Conservation (phyloP, 2,888 invertebrate species). For the Drepanosiphum platanoidis region DNA sequence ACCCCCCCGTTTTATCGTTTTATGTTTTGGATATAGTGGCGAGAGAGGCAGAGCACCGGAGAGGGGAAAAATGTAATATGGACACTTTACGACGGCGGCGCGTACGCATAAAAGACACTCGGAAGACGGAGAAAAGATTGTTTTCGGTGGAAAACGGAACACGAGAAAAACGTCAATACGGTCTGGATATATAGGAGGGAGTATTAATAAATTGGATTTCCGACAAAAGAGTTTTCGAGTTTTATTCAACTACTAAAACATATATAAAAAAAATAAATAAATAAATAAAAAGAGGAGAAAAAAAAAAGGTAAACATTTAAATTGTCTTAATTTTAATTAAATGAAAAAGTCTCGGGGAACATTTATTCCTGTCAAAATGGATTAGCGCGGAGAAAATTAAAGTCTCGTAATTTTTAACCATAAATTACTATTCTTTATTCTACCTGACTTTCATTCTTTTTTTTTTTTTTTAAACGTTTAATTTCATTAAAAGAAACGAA, state of each 20-base stretch:
- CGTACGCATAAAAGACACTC: slow-evolving; percentile 51
- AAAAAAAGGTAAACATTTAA: no score
- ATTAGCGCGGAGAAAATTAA: slow-evolving; percentile 52
- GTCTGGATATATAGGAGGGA: background rate
- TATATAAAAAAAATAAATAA: slow-evolving; percentile 20
- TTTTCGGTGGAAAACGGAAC: slow-evolving; percentile 44
- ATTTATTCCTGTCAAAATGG: slow-evolving; percentile 44
- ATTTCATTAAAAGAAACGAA: slow-evolving; percentile 17
- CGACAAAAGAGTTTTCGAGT: slow-evolving; percentile 42
- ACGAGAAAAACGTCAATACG: slow-evolving; percentile 57
- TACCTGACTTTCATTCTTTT: slow-evolving; percentile 7
- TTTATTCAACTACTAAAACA: slow-evolving; percentile 37
- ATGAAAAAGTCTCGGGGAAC: slow-evolving; percentile 27
- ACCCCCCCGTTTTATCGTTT: slow-evolving; percentile 56
- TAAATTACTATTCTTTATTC: slow-evolving; percentile 22
- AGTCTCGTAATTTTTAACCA: slow-evolving; percentile 25
- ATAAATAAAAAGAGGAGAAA: no score
- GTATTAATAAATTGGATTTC: slow-evolving; percentile 59
- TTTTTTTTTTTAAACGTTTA: background rate
- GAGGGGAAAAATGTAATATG: slow-evolving; percentile 59
- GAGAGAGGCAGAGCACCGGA: background rate
- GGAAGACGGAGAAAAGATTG: slow-evolving; percentile 51
- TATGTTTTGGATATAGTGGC: slow-evolving; percentile 27
- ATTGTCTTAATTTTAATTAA: slow-evolving; percentile 59
- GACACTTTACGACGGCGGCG: slow-evolving; percentile 53